Evolutionary conservation across 2,888 invertebrate genomes (phyloP).

Genomic region (Maniola hyperantus): DNA sequence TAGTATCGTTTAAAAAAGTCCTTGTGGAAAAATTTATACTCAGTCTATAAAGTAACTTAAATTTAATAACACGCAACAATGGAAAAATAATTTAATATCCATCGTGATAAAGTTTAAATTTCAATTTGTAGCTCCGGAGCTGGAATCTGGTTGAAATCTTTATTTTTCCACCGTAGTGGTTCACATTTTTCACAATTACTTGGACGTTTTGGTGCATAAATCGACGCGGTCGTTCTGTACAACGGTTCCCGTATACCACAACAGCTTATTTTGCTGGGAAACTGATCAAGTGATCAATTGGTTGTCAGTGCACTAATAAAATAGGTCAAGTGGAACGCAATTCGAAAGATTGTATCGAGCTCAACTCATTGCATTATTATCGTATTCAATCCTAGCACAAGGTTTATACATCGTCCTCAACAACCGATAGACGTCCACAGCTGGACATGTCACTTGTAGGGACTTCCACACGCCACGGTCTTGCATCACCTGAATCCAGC

Average conservation of each 20-base stretch:
- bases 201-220: constrained; percentile 61
- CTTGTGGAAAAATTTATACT: neutral
- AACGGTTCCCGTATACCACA: neutral
- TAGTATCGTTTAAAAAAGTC: too few relatives aligned
- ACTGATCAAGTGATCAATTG: neutral
- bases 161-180: constrained; percentile 62
- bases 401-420: too few relatives aligned
- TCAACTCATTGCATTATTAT: too few relatives aligned
- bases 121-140: constrained; percentile 42
- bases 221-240: neutral
- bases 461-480: too few relatives aligned
- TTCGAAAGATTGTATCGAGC: neutral
- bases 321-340: neutral
- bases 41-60: neutral
- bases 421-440: too few relatives aligned
- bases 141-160: constrained; percentile 52
- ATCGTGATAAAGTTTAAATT: constrained; percentile 37
- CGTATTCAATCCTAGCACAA: too few relatives aligned
- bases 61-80: neutral
- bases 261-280: neutral
- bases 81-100: constrained; percentile 7
- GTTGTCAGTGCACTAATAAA: neutral
- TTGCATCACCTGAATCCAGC: too few relatives aligned
- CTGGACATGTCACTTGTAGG: too few relatives aligned
- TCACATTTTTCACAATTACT: constrained; percentile 81